Base-by-base conservation (phyloP, 2,113 vertebrate species). In the Pholis gunnellus region DNA sequence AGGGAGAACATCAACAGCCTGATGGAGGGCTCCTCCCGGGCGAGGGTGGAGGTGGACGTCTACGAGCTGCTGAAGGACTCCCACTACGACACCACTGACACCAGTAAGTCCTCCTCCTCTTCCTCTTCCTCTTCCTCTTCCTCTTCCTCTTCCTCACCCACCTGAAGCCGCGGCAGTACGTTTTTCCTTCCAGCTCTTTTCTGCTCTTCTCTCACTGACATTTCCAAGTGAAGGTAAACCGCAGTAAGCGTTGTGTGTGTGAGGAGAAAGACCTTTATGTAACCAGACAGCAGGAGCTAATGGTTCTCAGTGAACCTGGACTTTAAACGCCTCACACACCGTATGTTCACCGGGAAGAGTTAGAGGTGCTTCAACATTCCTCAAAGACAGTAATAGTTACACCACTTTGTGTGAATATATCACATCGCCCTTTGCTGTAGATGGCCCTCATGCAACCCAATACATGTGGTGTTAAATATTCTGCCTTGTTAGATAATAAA, bases 41-140 rank as follows among this genome's bases (percentile, higher is more conserved):
- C 96, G 22, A 95, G 96, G 0, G 96, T 97, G 71, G 97, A 98
- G 86, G 96, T 98, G 68, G 97, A 98, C 82, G 95, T 97, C 86
- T 97, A 96, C 50, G 97, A 98, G 86, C 95, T 98, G 81, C 96
- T 95, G 89, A 96, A 94, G 84, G 97, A 98, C 93, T 97, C 96
- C 82, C 97, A 98, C 94, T 98, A 97, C 80, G 96, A 97, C 91
- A 97, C 97, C 80, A 97, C 97, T 2, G 97, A 97, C 86, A 98
- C 96, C 87, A 97, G 97, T 98, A 91, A 94, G 97, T 29, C 44
- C 15, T 36, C n/a, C 3, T n/a, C 15, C 15, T 48, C 15, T 4
- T 44, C 42, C 11, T 44, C 42, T 0, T n/a, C 17, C 17, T 48
- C 6, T 6, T 18, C 42, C 42, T 44, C 42, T 13, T 29, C 40